Base-by-base conservation (phyloP, 2,113 vertebrate species). In the Chascanopsetta lugubris region DNA sequence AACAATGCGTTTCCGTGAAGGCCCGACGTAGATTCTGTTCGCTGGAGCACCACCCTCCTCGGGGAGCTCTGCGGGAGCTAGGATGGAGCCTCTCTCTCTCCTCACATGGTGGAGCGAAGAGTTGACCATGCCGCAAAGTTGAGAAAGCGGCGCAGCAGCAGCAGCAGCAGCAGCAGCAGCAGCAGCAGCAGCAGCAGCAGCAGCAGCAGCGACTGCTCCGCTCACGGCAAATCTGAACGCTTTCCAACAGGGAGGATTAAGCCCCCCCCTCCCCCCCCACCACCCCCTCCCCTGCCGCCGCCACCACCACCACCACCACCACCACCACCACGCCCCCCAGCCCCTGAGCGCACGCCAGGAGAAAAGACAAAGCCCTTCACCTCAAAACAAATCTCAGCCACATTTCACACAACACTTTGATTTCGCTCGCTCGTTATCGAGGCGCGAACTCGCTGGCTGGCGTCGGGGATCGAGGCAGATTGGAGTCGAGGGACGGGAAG, bases 341-440 rank as follows among this genome's bases (percentile, higher is more conserved):
- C 29, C 29, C 29, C 38, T 45, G 76, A 65, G 49, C 58, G 62
- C 27, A 42, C 79, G 85, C 65, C 68, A 67, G 67, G 65, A 54
- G 72, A 88, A 79, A 87, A 88, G 78, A 87, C 77, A 88, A 87
- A 86, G 69, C 70, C n/a, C 55, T 70, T 75, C 72, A 82, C 80
- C 73, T 82, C 77, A 85, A 81, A 87, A 75, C 18, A 21, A 79
- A 85, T 72, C 80, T 63, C 24, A 51, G 62, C 66, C 77, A 82
- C 78, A 84, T 73, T 80, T 82, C 69, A 80, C 64, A 74, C 55
- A 60, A 27, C 73, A 63, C 77, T 80, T 80, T 79, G 75, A 85
- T 82, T 83, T 60, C 4, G 61, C 32, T 67, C 82, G 63, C 67
- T n/a, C n/a, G 75, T 49, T 77, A 65, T 56, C 82, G 30, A 4